Evolutionary conservation across 2,797 vertebrate genomes (phyloP).

Genomic region (Myripristis jacobus): DNA sequence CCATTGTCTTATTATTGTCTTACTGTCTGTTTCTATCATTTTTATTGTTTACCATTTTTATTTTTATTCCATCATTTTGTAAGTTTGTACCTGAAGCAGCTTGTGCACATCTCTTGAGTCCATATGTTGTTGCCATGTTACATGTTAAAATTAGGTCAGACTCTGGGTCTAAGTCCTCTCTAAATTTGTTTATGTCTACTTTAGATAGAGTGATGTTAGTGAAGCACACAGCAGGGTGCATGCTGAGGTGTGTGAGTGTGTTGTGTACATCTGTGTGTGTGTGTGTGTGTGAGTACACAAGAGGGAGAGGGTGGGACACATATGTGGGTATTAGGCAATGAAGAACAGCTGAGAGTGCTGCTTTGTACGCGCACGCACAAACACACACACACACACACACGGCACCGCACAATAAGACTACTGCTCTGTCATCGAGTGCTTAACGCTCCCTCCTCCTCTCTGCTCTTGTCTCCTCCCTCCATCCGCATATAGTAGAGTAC

Average conservation of each 20-base stretch:
- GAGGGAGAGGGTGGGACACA: constrained; percentile 56
- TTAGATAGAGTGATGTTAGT: neutral
- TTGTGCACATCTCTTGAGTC: no score
- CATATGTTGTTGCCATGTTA: no score
- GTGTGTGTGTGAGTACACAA: constrained; percentile 23
- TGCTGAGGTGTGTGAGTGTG: constrained; percentile 13
- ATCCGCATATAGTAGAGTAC: constrained; percentile 79
- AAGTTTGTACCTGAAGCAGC: no score
- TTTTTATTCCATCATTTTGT: no score
- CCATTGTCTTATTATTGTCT: no score
- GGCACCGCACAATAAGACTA: constrained; percentile 56
- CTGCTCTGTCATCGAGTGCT: constrained; percentile 75
- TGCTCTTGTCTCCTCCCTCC: constrained; percentile 51
- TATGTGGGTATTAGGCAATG: constrained; percentile 45
- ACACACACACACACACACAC: constrained; percentile 38
- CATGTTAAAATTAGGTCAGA: neutral
- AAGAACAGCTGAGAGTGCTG: constrained; percentile 56
- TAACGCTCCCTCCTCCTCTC: constrained; percentile 61
- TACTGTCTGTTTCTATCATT: no score
- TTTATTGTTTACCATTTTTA: no score
- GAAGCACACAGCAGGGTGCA: no score
- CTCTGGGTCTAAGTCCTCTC: neutral
- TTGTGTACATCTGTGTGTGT: constrained; percentile 11
- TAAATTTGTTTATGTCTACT: neutral
- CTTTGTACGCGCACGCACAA: constrained; percentile 21